Evolutionary conservation across 2,888 invertebrate species (phyloP).

Genomic region (Barypeithes pellucidus): DNA sequence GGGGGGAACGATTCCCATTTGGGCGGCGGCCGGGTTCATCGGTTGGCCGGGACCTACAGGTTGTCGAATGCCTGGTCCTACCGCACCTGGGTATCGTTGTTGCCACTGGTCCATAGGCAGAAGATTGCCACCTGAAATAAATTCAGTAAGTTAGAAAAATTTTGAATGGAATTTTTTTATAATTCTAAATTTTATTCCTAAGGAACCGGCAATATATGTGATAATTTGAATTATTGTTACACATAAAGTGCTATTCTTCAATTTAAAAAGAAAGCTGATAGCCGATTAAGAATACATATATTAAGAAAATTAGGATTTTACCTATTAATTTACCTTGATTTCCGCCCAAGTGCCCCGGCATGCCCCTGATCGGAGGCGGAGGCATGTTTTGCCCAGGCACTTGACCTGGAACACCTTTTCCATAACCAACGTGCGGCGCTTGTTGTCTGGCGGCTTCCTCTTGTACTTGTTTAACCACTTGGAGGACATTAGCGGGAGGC

Average conservation of each 20-base stretch:
- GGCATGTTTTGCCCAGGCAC: constrained; percentile 73
- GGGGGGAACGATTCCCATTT: constrained; percentile 48
- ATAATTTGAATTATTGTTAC: too few relatives aligned
- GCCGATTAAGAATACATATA: too few relatives aligned
- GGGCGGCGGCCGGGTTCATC: constrained; percentile 51
- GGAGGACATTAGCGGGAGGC: constrained; percentile 87
- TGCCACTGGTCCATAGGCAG: constrained; percentile 75
- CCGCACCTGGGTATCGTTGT: constrained; percentile 67
- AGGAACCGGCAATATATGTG: too few relatives aligned
- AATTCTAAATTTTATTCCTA: too few relatives aligned
- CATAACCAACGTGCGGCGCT: constrained; percentile 83
- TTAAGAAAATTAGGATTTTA: too few relatives aligned
- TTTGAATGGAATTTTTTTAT: too few relatives aligned
- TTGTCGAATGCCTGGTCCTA: constrained; percentile 49
- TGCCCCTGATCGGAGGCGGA: constrained; percentile 73
- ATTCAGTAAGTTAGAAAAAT: too few relatives aligned
- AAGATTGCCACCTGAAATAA: constrained; percentile 70
- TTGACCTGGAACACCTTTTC: constrained; percentile 79
- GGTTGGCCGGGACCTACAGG: constrained; percentile 60
- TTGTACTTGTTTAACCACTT: constrained; percentile 80
- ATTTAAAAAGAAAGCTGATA: too few relatives aligned
- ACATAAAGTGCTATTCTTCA: too few relatives aligned
- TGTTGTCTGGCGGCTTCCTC: constrained; percentile 94
- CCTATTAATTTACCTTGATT: constrained; percentile 68
- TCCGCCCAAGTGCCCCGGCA: constrained; percentile 65